Evolutionary conservation across 2,888 invertebrate genomes (phyloP).

Genomic region (Sicus ferrugineus): DNA sequence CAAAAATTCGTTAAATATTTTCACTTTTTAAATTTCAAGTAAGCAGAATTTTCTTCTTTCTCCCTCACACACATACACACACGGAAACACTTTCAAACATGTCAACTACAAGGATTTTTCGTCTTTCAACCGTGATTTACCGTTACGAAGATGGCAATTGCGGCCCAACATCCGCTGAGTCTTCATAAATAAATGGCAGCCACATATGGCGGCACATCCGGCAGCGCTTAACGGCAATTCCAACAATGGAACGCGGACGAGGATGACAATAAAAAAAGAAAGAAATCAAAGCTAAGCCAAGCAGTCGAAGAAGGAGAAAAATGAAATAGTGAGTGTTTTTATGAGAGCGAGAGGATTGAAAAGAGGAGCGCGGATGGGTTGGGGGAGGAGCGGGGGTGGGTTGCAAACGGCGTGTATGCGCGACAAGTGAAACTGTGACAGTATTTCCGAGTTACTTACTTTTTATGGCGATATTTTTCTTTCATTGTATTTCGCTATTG

Average conservation of each 20-base stretch:
- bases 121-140: no score
- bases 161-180: no score
- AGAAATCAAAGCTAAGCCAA: not conserved
- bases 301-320: not conserved
- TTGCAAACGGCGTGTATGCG: not conserved
- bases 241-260: not conserved
- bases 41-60: no score
- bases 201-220: not conserved
- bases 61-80: no score
- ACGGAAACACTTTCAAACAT: no score
- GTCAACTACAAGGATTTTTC: no score
- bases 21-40: no score
- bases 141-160: no score
- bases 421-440: not conserved
- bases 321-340: not conserved
- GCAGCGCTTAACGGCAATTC: not conserved
- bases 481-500: not conserved
- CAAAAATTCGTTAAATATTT: no score
- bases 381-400: not conserved
- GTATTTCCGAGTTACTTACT: not conserved
- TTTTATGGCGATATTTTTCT: not conserved
- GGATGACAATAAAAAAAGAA: not conserved
- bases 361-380: not conserved
- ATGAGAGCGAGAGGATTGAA: not conserved
- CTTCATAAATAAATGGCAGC: not conserved